A percentile compares a stretch with the other conserved stretches of the same genome.
phyloP scores from a whole-genome alignment of 2,888 invertebrate species.

The Pachydiplax longipennis region DNA sequence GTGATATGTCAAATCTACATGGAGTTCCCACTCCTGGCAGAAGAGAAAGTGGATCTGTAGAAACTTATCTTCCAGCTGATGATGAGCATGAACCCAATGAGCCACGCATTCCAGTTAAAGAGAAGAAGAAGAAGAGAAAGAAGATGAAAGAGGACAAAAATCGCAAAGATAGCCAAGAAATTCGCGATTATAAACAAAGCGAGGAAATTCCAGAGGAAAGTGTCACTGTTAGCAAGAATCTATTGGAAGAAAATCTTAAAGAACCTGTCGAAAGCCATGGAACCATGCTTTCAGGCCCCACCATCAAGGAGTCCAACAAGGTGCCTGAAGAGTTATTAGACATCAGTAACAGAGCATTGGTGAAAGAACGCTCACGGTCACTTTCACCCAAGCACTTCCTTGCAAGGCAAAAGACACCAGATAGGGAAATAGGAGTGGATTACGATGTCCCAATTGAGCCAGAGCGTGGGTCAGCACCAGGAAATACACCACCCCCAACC shows the following conservation, averaged over 20 bases:
- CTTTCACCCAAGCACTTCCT: slow-evolving; percentile 45
- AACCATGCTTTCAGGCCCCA: slow-evolving; percentile 54
- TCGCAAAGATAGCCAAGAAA: slow-evolving; percentile 71
- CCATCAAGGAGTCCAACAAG: not conserved
- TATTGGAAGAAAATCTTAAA: slow-evolving; percentile 50
- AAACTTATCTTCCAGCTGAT: slow-evolving; percentile 70
- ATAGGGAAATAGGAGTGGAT: not conserved
- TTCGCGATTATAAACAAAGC: slow-evolving; percentile 46
- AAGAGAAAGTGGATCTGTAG: slow-evolving; percentile 51
- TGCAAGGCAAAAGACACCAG: slow-evolving; percentile 47
- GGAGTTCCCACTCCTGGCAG: not conserved
- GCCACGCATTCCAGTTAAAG: slow-evolving; percentile 67
- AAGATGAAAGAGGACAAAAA: slow-evolving; percentile 80
- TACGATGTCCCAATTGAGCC: not conserved
- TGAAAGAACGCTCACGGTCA: slow-evolving; percentile 47
- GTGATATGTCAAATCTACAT: not conserved
- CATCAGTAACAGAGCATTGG: slow-evolving; percentile 50
- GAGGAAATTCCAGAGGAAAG: not conserved
- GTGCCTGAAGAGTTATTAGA: not conserved
- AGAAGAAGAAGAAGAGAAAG: slow-evolving; percentile 86
- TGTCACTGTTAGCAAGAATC: slow-evolving; percentile 53
- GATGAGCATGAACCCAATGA: slow-evolving; percentile 64
- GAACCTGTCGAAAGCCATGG: slow-evolving; percentile 54
- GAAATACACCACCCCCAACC: not conserved
- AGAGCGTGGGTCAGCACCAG: not conserved